These are phyloP conservation scores for Monarcha castaneiventris DNA, from an alignment of 2,113 vertebrate genomes.

Conservation along the genomic window DNA sequence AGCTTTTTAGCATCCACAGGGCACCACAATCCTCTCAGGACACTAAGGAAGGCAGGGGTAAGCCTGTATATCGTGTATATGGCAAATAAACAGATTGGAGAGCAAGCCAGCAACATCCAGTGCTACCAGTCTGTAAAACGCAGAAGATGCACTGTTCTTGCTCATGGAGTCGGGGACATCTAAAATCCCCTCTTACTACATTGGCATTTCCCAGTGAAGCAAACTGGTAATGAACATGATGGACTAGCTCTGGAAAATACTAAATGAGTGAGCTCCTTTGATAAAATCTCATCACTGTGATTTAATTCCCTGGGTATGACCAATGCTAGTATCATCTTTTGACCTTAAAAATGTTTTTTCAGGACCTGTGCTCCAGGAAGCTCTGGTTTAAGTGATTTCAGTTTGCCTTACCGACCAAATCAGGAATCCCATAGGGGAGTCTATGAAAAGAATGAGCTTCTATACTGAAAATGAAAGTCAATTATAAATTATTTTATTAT, in stretches of 20 bases:
- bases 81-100: not conserved
- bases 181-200: not conserved
- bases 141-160: not conserved
- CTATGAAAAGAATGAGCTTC: not conserved
- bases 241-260: not conserved
- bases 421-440: not conserved
- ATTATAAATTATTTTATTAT: not conserved
- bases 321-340: not conserved
- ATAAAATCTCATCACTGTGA: not conserved
- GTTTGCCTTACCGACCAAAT: not conserved
- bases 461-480: not conserved
- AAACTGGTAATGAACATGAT: not conserved
- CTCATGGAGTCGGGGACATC: accelerated
- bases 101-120: not conserved
- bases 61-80: accelerated
- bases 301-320: not conserved
- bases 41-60: too few species aligned
- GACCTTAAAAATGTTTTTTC: not conserved
- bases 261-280: not conserved
- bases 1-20: too few species aligned
- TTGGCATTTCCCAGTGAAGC: not conserved
- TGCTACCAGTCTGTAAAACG: not conserved
- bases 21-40: accelerated
- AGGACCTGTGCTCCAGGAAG: not conserved
- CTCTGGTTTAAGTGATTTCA: not conserved